These are phyloP conservation scores for Clarias gariepinus DNA, from an alignment of 2,113 vertebrate species.

Conservation along the genomic window DNA sequence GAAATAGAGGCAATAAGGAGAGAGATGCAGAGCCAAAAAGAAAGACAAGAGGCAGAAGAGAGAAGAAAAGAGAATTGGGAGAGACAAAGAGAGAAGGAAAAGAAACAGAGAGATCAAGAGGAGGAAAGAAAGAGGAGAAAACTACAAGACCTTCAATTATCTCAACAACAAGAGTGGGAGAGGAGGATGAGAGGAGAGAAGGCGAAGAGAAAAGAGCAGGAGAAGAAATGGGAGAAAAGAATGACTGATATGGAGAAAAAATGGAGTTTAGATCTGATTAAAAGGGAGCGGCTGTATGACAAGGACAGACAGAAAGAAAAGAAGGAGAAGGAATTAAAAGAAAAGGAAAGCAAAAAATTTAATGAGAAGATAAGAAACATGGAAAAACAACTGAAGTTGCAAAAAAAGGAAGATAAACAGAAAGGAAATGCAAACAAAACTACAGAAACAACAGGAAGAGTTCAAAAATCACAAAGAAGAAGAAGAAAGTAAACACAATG, in stretches of 20 bases:
- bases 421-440: background rate
- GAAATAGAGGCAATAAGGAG: constrained; percentile 72
- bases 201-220: background rate
- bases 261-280: background rate
- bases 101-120: constrained; percentile 1
- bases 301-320: background rate
- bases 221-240: background rate
- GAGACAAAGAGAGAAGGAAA: constrained; percentile 13
- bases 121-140: background rate
- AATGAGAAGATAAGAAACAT: constrained; percentile 10
- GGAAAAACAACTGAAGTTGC: background rate
- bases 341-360: background rate
- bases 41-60: constrained; percentile 27
- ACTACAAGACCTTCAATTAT: background rate
- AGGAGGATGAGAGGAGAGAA: background rate
- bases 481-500: background rate
- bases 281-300: background rate
- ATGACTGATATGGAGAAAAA: background rate
- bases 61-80: background rate
- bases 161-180: constrained; percentile 4
- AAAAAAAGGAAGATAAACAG: background rate
- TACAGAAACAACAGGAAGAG: background rate
- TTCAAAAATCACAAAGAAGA: background rate
- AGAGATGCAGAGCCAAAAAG: background rate
- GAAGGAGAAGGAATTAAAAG: background rate